Percentiles rank a stretch among this genome's conserved stretches.
Conservation (phyloP, 2,888 invertebrate genomes). For the Agrochola lota region DNA sequence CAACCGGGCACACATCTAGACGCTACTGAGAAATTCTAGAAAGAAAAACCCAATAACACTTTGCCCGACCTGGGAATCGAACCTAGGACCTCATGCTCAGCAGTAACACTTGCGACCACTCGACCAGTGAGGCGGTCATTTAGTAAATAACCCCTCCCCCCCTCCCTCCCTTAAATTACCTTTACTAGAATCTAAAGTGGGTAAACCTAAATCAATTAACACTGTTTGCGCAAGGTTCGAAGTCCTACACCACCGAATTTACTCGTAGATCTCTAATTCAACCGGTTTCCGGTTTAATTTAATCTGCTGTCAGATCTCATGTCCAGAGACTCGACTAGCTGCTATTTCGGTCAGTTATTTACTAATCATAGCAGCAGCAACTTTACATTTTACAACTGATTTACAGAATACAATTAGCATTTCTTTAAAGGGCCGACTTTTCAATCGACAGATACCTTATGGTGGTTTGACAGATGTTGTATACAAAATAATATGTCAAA, state of each 20-base stretch:
- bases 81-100: no score
- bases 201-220: neutral
- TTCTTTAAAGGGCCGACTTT: neutral
- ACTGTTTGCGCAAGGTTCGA: neutral
- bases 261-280: slow-evolving; percentile 13
- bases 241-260: neutral
- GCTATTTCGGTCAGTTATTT: neutral
- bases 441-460: neutral
- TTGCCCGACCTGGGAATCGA: no score
- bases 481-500: no score
- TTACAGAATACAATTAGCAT: neutral
- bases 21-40: no score
- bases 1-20: no score
- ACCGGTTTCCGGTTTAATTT: slow-evolving; percentile 8
- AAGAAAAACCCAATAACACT: no score
- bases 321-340: slow-evolving; percentile 5
- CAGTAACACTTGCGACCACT: no score
- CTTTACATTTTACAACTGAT: neutral
- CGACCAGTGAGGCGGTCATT: no score
- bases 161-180: no score
- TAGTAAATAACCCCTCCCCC: no score
- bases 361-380: neutral
- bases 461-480: no score
- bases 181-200: neutral
- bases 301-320: slow-evolving; percentile 13